A percentile compares a stretch with the other conserved stretches of the same genome.
phyloP scores from a whole-genome alignment of 2,797 vertebrate genomes.

The Pogonophryne albipinna region DNA sequence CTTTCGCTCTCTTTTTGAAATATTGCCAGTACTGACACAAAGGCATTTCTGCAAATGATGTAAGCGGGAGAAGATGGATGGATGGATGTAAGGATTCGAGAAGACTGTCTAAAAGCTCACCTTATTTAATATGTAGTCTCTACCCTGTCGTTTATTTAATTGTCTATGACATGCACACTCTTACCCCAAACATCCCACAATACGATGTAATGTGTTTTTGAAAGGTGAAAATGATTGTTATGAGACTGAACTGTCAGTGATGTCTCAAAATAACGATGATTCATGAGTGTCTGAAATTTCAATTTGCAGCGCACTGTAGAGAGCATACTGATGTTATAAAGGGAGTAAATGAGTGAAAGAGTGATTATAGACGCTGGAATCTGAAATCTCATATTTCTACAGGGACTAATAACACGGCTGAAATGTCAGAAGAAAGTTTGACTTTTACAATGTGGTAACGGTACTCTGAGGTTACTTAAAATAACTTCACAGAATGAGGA shows the following conservation, averaged over 20 bases:
- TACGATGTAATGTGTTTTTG: background rate
- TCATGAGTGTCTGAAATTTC: constrained; percentile 14
- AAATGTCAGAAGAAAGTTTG: background rate
- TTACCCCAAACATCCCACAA: constrained; percentile 1
- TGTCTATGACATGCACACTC: background rate
- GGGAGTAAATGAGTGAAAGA: background rate
- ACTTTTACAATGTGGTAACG: background rate
- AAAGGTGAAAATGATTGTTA: background rate
- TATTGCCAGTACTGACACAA: background rate
- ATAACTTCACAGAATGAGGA: background rate
- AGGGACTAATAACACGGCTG: too few species aligned
- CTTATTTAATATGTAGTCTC: background rate
- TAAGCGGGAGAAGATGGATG: too few species aligned
- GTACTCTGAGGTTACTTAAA: background rate
- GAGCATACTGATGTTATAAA: constrained; percentile 14
- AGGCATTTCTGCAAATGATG: background rate
- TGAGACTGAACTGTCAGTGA: background rate
- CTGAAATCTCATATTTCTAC: background rate
- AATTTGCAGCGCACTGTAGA: background rate
- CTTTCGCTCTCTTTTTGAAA: background rate
- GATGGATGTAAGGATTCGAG: background rate
- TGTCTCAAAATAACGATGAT: constrained; percentile 7
- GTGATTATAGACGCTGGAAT: constrained; percentile 1
- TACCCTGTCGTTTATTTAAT: background rate
- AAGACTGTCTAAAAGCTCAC: background rate